These are phyloP conservation scores for Pseudorasbora parva DNA, from an alignment of 2,113 vertebrate genomes.

Conservation along the genomic window DNA sequence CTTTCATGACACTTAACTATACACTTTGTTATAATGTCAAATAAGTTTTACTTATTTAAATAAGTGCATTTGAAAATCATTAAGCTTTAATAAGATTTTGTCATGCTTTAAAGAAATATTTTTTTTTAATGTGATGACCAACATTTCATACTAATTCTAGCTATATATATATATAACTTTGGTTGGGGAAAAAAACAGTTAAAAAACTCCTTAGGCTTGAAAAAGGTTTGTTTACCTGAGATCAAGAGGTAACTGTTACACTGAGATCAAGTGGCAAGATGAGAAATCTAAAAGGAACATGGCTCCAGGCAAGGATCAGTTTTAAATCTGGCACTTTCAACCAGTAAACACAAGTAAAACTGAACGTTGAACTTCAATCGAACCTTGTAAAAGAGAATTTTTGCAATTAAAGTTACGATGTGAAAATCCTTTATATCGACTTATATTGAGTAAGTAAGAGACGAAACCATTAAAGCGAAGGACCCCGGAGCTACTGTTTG, in stretches of 20 bases:
- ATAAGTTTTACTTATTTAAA: too few relatives aligned
- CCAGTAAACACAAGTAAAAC: conserved; percentile 17
- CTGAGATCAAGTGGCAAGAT: conserved; percentile 72
- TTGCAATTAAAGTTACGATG: not conserved
- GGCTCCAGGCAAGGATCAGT: conserved; percentile 71
- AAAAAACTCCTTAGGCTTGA: conserved; percentile 60
- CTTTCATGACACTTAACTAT: too few relatives aligned
- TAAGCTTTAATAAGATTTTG: too few relatives aligned
- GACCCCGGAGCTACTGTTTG: not conserved
- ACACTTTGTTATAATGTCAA: too few relatives aligned
- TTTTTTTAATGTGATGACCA: too few relatives aligned
- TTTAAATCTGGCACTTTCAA: conserved; percentile 53
- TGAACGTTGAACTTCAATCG: not conserved
- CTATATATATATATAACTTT: conserved; percentile 15
- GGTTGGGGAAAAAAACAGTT: conserved; percentile 56
- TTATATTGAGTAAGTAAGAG: conserved; percentile 39
- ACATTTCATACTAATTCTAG: too few relatives aligned
- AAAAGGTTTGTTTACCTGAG: conserved; percentile 66
- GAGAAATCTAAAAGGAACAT: conserved; percentile 73
- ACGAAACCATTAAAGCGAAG: conserved; percentile 56
- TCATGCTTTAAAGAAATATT: too few relatives aligned
- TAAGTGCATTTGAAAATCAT: too few relatives aligned
- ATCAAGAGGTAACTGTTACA: conserved; percentile 68
- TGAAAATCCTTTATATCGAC: conserved; percentile 4
- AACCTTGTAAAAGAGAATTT: conserved; percentile 4